Evolutionary conservation across 2,113 vertebrate species (phyloP).

Genomic region (Pachyramphus minor): DNA sequence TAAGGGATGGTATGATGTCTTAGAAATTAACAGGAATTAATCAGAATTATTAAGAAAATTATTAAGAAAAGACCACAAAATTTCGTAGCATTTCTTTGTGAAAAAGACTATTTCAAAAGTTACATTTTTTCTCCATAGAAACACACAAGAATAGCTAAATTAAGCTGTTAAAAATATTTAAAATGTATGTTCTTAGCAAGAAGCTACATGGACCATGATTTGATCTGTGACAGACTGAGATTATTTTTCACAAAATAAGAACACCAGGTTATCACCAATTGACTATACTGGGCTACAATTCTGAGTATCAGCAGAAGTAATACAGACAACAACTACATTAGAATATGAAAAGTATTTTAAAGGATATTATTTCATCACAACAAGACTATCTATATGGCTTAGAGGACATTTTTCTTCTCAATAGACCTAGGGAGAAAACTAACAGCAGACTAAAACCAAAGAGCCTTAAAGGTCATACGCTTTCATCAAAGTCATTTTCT

Average conservation of each 20-base stretch:
- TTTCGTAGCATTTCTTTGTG: background rate
- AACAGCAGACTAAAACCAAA: background rate
- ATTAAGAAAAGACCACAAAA: background rate
- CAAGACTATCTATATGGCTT: background rate
- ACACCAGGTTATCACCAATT: background rate
- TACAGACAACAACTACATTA: background rate
- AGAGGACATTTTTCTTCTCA: background rate
- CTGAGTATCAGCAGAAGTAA: background rate
- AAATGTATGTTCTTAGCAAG: background rate
- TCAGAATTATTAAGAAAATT: background rate
- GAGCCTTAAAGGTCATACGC: background rate
- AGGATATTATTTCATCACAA: background rate
- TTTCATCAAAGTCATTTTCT: background rate
- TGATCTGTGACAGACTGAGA: background rate
- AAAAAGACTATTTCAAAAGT: background rate
- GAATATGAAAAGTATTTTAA: background rate
- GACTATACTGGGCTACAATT: background rate
- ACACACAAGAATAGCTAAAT: background rate
- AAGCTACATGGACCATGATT: background rate
- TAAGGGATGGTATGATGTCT: background rate
- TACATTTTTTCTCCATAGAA: background rate
- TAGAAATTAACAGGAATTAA: background rate
- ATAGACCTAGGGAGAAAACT: background rate
- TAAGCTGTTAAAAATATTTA: background rate
- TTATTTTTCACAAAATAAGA: background rate